Percentiles rank a stretch among this genome's conserved stretches.
Conservation (phyloP, 2,797 vertebrate species). For the Rousettus madagascariensis region DNA sequence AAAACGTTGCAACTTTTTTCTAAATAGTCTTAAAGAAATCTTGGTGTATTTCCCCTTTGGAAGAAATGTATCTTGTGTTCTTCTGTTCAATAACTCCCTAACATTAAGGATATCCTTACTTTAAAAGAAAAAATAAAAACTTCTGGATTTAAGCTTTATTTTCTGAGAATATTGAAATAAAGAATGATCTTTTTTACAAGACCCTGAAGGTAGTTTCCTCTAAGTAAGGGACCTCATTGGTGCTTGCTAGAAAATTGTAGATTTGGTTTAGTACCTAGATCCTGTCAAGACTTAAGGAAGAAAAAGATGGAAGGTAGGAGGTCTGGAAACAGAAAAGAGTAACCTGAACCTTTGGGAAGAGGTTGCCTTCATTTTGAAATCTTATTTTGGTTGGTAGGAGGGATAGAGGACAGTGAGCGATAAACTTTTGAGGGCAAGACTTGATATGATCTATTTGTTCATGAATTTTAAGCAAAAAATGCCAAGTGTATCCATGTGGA, state of each 20-base stretch:
- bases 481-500: not conserved
- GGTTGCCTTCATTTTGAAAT: slow-evolving; percentile 8
- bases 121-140: not conserved
- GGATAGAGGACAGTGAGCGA: not conserved
- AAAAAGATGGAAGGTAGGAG: not conserved
- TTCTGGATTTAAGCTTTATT: not conserved
- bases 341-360: not conserved
- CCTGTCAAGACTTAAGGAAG: not conserved
- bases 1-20: not conserved
- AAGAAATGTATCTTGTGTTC: slow-evolving; percentile 5
- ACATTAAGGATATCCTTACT: not conserved
- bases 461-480: slow-evolving; percentile 35
- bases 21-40: slow-evolving; percentile 33
- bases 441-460: not conserved
- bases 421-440: not conserved
- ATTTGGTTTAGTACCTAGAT: not conserved
- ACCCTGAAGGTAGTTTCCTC: not conserved
- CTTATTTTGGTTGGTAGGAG: not conserved
- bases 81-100: not conserved
- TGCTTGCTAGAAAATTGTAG: not conserved
- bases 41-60: not conserved
- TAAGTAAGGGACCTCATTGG: not conserved
- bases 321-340: not conserved
- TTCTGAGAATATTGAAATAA: slow-evolving; percentile 31
- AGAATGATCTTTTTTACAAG: not conserved